These are phyloP conservation scores for Plagodis pulveraria DNA, from an alignment of 2,888 invertebrate species.

Conservation along the genomic window DNA sequence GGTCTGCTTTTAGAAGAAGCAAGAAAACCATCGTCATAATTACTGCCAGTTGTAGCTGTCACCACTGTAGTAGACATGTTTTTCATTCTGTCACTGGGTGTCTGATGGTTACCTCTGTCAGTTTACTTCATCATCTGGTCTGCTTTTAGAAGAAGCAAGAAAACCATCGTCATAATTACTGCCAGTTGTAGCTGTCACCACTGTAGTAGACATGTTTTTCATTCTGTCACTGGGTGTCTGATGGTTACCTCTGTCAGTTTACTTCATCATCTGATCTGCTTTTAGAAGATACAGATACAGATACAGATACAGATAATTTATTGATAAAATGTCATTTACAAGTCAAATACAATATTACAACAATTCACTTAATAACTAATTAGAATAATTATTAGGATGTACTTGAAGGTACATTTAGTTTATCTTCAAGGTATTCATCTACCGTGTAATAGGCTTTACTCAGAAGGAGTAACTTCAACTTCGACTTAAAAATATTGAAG, in stretches of 20 bases:
- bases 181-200: slow-evolving; percentile 10
- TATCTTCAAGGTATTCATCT: too few species aligned
- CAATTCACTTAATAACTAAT: too few species aligned
- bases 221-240: slow-evolving; percentile 9
- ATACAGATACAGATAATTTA: too few species aligned
- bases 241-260: not conserved
- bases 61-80: slow-evolving; percentile 23
- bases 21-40: not conserved
- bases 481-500: too few species aligned
- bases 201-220: slow-evolving; percentile 15
- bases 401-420: too few species aligned
- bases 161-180: not conserved
- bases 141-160: too few species aligned
- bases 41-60: slow-evolving; percentile 10
- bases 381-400: too few species aligned
- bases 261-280: not conserved
- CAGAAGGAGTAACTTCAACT: too few species aligned
- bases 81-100: slow-evolving; percentile 30
- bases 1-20: not conserved
- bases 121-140: too few species aligned
- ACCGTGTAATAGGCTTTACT: too few species aligned
- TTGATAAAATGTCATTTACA: too few species aligned
- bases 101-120: slow-evolving; percentile 2
- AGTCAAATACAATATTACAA: too few species aligned
- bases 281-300: not conserved